A percentile compares a stretch with the other conserved stretches of the same genome.
These are phyloP conservation scores for Arnoldichthys spilopterus DNA, from an alignment of 2,797 vertebrate species.

Conservation along the genomic window DNA sequence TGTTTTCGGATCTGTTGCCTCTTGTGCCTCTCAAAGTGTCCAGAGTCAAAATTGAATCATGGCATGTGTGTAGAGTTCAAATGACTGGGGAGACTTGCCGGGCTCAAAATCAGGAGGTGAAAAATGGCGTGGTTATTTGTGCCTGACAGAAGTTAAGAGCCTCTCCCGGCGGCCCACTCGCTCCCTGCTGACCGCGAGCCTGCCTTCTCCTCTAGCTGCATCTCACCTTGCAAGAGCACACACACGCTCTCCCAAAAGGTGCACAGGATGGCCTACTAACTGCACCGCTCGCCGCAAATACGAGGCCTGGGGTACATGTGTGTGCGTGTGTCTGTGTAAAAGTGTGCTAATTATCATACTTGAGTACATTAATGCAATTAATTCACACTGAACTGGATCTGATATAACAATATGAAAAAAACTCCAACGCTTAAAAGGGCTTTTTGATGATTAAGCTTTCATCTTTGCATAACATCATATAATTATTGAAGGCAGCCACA, in stretches of 20 bases:
- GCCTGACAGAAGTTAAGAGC: slow-evolving; percentile 88
- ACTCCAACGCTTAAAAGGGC: background rate
- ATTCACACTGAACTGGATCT: background rate
- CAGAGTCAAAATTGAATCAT: slow-evolving; percentile 77
- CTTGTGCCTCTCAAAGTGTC: slow-evolving; percentile 61
- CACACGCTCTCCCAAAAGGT: slow-evolving; percentile 57
- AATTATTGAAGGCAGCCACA: slow-evolving; percentile 21
- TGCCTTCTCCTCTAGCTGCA: slow-evolving; percentile 77
- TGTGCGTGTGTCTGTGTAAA: slow-evolving; percentile 17
- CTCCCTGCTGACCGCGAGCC: slow-evolving; percentile 81
- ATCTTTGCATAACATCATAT: slow-evolving; percentile 25
- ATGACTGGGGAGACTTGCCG: slow-evolving; percentile 81
- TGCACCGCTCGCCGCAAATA: slow-evolving; percentile 44
- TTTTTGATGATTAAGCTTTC: background rate
- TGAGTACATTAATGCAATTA: slow-evolving; percentile 29
- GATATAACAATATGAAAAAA: background rate
- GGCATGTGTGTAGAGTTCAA: slow-evolving; percentile 79
- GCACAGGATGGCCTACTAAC: slow-evolving; percentile 65
- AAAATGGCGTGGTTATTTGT: slow-evolving; percentile 86
- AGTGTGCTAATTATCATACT: slow-evolving; percentile 14
- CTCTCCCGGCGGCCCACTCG: slow-evolving; percentile 77
- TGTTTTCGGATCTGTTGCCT: slow-evolving; percentile 59
- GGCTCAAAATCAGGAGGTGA: slow-evolving; percentile 82
- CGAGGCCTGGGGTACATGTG: slow-evolving; percentile 33
- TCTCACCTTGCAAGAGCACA: slow-evolving; percentile 80